phyloP scores from a whole-genome alignment of 2,888 invertebrate species.

The Drosophila formosana region DNA sequence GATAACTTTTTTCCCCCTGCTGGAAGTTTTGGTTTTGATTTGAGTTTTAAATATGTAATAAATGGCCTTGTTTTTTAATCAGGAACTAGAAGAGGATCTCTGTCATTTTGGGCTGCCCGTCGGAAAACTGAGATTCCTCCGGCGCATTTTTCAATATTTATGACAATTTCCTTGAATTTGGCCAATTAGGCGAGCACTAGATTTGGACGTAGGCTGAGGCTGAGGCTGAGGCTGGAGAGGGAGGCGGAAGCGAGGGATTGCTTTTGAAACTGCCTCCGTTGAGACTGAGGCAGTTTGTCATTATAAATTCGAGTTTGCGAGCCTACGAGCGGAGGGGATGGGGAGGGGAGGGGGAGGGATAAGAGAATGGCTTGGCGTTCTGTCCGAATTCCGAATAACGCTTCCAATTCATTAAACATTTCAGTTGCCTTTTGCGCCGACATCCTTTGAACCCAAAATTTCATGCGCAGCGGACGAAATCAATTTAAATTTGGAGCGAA shows the following conservation, averaged over 20 bases:
- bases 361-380: conserved; percentile 37
- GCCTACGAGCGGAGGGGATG: conserved; percentile 12
- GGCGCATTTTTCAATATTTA: background rate
- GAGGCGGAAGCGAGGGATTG: background rate
- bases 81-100: background rate
- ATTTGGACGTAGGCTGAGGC: background rate
- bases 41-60: background rate
- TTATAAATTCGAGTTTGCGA: conserved; percentile 33
- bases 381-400: conserved; percentile 51
- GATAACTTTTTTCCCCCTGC: background rate
- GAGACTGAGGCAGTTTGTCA: conserved; percentile 30
- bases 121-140: background rate
- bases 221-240: background rate
- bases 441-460: conserved; percentile 51
- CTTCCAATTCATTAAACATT: conserved; percentile 70
- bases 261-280: conserved; percentile 1
- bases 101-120: conserved; percentile 1
- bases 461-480: conserved; percentile 33
- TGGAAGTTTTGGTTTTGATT: background rate
- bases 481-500: conserved; percentile 59
- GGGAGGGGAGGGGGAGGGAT: conserved; percentile 30
- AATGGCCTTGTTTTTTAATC: background rate
- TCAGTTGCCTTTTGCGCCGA: conserved; percentile 41
- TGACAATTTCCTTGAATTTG: conserved; percentile 12
- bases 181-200: conserved; percentile 17